These are phyloP conservation scores for Venusia cambrica DNA, from an alignment of 2,888 invertebrate species.

Conservation along the genomic window DNA sequence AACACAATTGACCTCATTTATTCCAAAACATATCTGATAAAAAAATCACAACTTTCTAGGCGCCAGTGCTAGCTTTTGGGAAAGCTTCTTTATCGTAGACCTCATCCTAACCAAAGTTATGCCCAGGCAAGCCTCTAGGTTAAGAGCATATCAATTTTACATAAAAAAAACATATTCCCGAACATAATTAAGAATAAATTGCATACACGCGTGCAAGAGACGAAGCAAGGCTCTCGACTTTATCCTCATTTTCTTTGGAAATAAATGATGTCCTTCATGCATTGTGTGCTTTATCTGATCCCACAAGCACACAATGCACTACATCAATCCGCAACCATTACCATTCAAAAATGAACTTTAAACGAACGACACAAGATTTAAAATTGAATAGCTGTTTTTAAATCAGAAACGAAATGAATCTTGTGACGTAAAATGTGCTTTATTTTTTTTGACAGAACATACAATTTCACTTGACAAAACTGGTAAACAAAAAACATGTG, in stretches of 20 bases:
- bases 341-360: constrained; percentile 15
- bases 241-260: constrained; percentile 20
- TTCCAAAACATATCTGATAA: no score
- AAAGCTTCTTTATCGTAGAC: no score
- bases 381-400: constrained; percentile 1
- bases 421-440: constrained; percentile 16
- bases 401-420: constrained; percentile 15
- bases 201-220: constrained; percentile 14
- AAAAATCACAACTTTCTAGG: no score
- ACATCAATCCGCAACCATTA: constrained; percentile 25
- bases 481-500: constrained; percentile 6
- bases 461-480: constrained; percentile 11
- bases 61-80: no score
- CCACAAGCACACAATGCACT: constrained; percentile 47
- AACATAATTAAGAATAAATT: no score
- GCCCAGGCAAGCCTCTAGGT: no score
- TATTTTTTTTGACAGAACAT: constrained; percentile 15
- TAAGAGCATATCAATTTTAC: not conserved
- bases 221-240: constrained; percentile 15
- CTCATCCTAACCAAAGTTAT: no score
- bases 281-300: constrained; percentile 34
- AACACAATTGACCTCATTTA: no score
- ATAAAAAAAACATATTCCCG: not conserved
- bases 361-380: constrained; percentile 3
- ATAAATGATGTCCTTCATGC: constrained; percentile 19